These are phyloP conservation scores for Lepidurus apus DNA, from an alignment of 1,140 invertebrate species.

Conservation along the genomic window DNA sequence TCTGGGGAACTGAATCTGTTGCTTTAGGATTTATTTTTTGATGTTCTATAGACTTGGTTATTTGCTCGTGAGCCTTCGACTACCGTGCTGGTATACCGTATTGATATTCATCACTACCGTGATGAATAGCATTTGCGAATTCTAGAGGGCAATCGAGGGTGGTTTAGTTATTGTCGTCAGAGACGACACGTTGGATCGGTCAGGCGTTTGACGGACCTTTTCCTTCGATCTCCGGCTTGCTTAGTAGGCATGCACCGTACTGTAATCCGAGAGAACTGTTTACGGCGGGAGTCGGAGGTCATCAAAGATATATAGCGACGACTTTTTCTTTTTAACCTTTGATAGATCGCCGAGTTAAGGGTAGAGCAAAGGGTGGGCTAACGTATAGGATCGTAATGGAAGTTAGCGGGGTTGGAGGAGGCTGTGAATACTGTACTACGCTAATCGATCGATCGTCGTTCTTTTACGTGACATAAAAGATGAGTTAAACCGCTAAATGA, in stretches of 20 bases:
- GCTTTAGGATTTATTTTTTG: too few species aligned
- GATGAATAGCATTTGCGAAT: too few species aligned
- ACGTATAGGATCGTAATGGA: background rate
- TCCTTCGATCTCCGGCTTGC: too few species aligned
- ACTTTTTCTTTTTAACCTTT: background rate
- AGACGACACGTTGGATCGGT: too few species aligned
- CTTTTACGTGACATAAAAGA: constrained; percentile 10
- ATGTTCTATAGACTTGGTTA: too few species aligned
- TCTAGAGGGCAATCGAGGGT: too few species aligned
- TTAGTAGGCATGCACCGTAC: background rate
- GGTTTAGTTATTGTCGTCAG: too few species aligned
- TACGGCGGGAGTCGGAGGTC: background rate
- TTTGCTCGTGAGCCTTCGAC: too few species aligned
- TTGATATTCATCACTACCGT: too few species aligned
- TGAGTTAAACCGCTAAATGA: background rate
- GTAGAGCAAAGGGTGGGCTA: background rate
- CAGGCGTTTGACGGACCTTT: too few species aligned
- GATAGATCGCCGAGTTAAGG: background rate
- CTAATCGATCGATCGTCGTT: background rate
- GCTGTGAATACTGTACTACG: background rate
- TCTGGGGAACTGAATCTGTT: too few species aligned
- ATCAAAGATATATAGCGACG: background rate
- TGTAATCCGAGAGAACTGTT: background rate
- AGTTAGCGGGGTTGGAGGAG: background rate
- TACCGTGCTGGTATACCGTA: too few species aligned